Percentiles rank a stretch among this genome's conserved stretches.
Conservation (phyloP, 2,797 vertebrate genomes). For the Scomberomorus guttatus region DNA sequence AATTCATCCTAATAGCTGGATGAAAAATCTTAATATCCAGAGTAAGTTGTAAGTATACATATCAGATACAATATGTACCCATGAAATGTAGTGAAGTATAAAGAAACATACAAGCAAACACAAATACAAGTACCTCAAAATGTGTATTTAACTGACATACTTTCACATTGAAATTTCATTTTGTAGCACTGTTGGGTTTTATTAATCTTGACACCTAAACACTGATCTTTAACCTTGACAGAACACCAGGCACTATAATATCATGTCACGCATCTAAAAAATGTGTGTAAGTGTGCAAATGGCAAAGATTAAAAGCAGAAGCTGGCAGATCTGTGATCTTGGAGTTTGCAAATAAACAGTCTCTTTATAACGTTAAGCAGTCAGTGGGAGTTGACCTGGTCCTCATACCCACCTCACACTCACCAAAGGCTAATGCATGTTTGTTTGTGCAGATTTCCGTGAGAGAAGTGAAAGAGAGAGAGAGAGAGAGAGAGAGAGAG, state of each 20-base stretch:
- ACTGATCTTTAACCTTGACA: background rate
- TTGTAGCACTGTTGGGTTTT: too few species aligned
- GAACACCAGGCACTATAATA: background rate
- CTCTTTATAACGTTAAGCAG: background rate
- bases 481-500: background rate
- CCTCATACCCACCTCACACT: background rate
- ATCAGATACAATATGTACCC: too few species aligned
- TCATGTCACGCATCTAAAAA: background rate
- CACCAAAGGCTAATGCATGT: background rate
- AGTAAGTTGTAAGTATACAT: too few species aligned
- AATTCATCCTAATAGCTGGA: too few species aligned
- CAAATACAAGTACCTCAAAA: too few species aligned
- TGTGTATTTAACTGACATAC: too few species aligned
- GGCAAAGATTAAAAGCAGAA: background rate
- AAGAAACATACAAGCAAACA: too few species aligned
- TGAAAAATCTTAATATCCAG: too few species aligned
- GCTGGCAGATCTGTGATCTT: background rate
- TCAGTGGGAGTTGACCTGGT: background rate
- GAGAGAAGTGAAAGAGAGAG: background rate
- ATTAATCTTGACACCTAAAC: too few species aligned
- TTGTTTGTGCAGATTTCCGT: background rate
- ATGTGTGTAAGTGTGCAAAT: background rate
- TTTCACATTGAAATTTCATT: too few species aligned
- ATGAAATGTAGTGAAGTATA: too few species aligned
- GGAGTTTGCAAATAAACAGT: background rate